Evolutionary conservation across 2,113 vertebrate genomes (phyloP), one percentile per base, ranked within the genome.

Genomic region (Zapornia atra): DNA sequence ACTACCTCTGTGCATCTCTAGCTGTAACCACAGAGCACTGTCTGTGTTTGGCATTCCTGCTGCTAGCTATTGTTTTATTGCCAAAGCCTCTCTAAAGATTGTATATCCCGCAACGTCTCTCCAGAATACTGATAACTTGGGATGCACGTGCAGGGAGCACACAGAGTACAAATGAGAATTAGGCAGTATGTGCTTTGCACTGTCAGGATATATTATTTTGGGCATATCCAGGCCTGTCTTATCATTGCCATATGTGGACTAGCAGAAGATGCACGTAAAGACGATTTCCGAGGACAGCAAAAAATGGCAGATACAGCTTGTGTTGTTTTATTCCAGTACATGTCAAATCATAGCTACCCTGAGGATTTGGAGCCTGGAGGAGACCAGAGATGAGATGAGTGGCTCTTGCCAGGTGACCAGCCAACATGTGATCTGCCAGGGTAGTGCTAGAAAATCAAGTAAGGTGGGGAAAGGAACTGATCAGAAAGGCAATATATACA

Each of bases 31-130:
- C 59, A 60, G 59, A 69, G 15, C 36, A 13, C 61, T 53, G 50
- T 53, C 54, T 68, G 12, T 76, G 33, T 83, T 86, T 77, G 64
- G 86, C 36, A 36, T 86, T 96, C 75, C 54, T 57, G 19, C 79
- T 94, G 79, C 68, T 83, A 59, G 56, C 78, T 86, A 21, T 65
- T 88, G 60, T 81, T 92, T 88, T 64, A 71, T 86, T 95, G 86
- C 71, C 76, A 94, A 46, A 86, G n/a, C n/a, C 76, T 83, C 51
- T 80, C 75, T 90, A 64, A 85, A 66, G 54, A 66, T 42, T 36
- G 51, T 57, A 34, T 81, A 44, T 93, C 33, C 64, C 44, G 76
- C 80, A 46, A 33, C 28, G 9, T 81, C 63, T 79, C 44, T 81
- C 44, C 44, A 69, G 86, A 86, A 79, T 82, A 48, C 83, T 81